Conservation (phyloP, 2,797 vertebrate species). For the Percopsis omiscomaycus region DNA sequence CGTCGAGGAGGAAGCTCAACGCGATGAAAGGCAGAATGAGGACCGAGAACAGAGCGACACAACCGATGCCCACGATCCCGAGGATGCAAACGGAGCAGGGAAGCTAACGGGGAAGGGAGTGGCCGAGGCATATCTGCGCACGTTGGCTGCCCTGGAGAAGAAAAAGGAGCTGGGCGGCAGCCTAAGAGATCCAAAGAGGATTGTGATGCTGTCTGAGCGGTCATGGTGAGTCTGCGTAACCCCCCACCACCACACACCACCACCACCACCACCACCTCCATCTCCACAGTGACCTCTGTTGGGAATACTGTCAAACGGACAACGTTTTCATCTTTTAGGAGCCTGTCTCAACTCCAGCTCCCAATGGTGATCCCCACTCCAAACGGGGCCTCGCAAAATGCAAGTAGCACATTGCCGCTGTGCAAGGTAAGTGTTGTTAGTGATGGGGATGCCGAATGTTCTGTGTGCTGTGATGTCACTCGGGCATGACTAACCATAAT, state of each 20-base stretch:
- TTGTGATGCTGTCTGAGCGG: conserved; percentile 74
- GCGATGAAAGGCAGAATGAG: conserved; percentile 13
- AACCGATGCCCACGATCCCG: conserved; percentile 4
- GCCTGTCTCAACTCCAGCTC: conserved; percentile 73
- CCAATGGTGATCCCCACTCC: conserved; percentile 40
- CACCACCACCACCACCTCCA: no score
- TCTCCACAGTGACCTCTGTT: not conserved
- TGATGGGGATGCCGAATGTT: not conserved
- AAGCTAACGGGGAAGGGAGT: conserved; percentile 62
- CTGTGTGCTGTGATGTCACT: not conserved
- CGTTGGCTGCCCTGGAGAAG: conserved; percentile 60
- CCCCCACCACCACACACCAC: no score
- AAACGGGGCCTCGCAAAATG: conserved; percentile 47
- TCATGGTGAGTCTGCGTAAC: conserved; percentile 64
- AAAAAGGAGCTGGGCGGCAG: conserved; percentile 47
- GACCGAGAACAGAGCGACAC: conserved; percentile 13
- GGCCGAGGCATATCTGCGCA: conserved; percentile 66
- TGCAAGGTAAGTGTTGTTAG: conserved; percentile 59
- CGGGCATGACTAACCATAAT: not conserved
- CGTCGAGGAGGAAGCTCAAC: conserved; percentile 9
- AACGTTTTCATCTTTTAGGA: conserved; percentile 57
- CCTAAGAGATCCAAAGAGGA: conserved; percentile 62
- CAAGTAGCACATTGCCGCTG: conserved; percentile 64
- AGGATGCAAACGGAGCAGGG: conserved; percentile 32
- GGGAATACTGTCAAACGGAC: not conserved